Evolutionary conservation across 2,797 vertebrate species (phyloP).

Genomic region (Brachyrhaphis roseni): DNA sequence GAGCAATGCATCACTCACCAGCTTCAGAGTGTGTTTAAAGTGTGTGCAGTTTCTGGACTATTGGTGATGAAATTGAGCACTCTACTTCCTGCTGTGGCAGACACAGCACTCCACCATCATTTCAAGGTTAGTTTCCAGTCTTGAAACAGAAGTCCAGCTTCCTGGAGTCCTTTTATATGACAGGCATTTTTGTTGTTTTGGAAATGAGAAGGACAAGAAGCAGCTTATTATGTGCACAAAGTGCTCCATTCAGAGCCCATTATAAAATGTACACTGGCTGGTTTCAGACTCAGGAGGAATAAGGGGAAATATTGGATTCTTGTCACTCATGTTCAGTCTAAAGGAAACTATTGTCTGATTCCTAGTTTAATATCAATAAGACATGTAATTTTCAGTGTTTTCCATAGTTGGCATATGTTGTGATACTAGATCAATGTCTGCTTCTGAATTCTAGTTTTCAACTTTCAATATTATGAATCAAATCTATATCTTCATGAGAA

Average conservation of each 20-base stretch:
- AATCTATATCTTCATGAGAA: background rate
- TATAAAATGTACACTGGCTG: conserved; percentile 27
- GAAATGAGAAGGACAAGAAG: conserved; percentile 5
- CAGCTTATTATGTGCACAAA: conserved; percentile 20
- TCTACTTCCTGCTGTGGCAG: background rate
- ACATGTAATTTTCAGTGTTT: background rate
- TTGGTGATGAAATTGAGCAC: conserved; percentile 1
- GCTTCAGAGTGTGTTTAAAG: background rate
- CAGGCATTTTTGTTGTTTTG: conserved; percentile 6
- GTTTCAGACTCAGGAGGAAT: conserved; percentile 11
- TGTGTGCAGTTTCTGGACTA: conserved; percentile 1
- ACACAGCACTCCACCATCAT: background rate
- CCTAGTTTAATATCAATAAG: background rate
- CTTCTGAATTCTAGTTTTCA: background rate
- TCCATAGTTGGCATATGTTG: background rate
- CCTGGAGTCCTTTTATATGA: background rate
- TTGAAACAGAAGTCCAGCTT: background rate
- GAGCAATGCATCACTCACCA: conserved; percentile 16
- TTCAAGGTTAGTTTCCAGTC: background rate
- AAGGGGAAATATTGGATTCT: background rate
- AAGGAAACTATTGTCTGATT: conserved; percentile 10
- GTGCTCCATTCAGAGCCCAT: conserved; percentile 19
- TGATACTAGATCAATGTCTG: background rate
- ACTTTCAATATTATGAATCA: conserved; percentile 17
- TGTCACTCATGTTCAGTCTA: conserved; percentile 15